These are phyloP conservation scores for Crossaster papposus DNA, from an alignment of 53 echinoderm and acorn worm genomes.

Conservation along the genomic window DNA sequence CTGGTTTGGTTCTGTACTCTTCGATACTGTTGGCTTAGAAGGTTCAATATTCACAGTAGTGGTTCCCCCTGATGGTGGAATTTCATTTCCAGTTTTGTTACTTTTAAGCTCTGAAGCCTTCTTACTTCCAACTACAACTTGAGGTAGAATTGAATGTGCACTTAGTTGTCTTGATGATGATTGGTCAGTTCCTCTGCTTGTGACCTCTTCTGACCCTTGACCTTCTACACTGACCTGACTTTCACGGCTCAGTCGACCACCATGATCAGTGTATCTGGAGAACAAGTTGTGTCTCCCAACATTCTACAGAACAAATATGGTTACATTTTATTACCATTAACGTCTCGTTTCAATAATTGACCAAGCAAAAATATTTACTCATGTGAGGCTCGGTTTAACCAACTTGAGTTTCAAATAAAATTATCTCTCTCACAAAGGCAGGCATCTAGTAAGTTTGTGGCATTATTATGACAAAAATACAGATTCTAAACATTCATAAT, in stretches of 20 bases:
- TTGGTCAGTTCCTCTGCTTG: background rate
- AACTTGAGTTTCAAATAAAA: no score
- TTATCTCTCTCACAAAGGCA: no score
- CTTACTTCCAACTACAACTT: background rate
- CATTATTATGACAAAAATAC: background rate
- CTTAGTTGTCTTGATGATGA: background rate
- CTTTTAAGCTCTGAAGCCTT: background rate
- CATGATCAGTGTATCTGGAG: conserved; percentile 83
- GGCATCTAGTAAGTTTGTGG: no score
- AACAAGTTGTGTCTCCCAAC: conserved; percentile 70
- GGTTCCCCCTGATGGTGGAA: background rate
- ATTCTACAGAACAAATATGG: conserved; percentile 35
- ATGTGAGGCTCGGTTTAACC: no score
- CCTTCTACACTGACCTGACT: conserved; percentile 49
- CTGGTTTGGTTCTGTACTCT: background rate
- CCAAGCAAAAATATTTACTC: no score
- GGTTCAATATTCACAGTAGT: background rate
- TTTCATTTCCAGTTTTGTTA: background rate
- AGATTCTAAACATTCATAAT: background rate
- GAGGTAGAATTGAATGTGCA: conserved; percentile 21
- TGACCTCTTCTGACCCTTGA: conserved; percentile 5
- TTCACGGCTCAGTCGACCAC: conserved; percentile 82
- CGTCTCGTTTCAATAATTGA: no score
- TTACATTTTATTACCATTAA: background rate
- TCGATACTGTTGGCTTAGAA: conserved; percentile 5